phyloP scores from a whole-genome alignment of 2,113 vertebrate genomes.

The Colius striatus region DNA sequence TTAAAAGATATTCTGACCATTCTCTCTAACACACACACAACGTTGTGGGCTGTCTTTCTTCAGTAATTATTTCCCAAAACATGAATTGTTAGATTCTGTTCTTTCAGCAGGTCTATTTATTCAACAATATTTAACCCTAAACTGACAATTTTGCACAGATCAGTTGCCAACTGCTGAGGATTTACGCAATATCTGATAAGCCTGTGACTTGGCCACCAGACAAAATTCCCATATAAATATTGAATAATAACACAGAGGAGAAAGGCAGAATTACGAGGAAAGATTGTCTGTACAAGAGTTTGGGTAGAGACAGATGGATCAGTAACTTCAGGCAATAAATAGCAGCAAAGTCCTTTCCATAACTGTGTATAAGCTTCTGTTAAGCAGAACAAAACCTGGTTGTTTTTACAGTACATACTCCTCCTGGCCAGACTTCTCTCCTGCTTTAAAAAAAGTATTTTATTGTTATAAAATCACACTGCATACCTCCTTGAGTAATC shows the following conservation, averaged over 20 bases:
- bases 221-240: constrained; percentile 13
- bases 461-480: neutral
- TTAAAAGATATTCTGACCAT: constrained; percentile 77
- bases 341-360: constrained; percentile 30
- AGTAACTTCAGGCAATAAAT: constrained; percentile 44
- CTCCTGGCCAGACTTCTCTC: neutral
- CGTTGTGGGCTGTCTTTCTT: constrained; percentile 64
- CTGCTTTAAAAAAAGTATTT: neutral
- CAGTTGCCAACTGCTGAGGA: neutral
- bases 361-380: neutral
- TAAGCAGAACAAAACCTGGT: neutral
- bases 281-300: neutral
- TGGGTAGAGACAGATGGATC: constrained; percentile 38
- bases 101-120: constrained; percentile 55
- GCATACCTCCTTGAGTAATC: neutral
- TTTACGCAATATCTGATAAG: neutral
- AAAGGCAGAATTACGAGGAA: neutral
- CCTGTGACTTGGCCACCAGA: constrained; percentile 4
- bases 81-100: constrained; percentile 23
- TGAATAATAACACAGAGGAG: neutral
- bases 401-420: neutral
- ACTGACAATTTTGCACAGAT: constrained; percentile 9
- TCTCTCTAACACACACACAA: constrained; percentile 66
- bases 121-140: constrained; percentile 70
- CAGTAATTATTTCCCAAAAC: constrained; percentile 54